These are phyloP conservation scores for Drosophila albomicans DNA, from an alignment of 1,140 invertebrate species.

Conservation along the genomic window DNA sequence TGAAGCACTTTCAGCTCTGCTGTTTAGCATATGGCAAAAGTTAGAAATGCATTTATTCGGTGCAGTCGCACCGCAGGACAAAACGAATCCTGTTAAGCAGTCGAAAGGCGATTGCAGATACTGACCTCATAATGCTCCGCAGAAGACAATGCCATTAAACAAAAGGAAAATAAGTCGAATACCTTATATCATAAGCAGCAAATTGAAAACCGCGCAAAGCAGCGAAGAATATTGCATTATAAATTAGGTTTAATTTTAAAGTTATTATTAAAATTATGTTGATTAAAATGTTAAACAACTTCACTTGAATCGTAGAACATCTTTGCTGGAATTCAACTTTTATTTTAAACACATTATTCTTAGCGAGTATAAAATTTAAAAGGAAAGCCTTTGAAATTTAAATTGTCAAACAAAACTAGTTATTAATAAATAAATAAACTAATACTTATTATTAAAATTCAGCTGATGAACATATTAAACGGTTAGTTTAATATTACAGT, in stretches of 20 bases:
- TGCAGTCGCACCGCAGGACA: slow-evolving; percentile 6
- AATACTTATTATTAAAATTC: too few species aligned
- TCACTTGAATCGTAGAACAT: too few species aligned
- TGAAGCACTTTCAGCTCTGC: neutral
- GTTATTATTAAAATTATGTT: too few species aligned
- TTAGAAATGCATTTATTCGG: slow-evolving; percentile 42
- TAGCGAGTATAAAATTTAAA: too few species aligned
- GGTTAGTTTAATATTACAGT: too few species aligned
- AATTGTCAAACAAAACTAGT: too few species aligned
- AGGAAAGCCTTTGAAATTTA: too few species aligned
- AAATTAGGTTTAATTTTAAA: neutral
- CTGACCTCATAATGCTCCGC: slow-evolving; percentile 13
- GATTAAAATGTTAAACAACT: too few species aligned
- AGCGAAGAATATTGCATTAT: neutral
- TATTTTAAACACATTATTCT: too few species aligned
- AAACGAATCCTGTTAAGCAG: slow-evolving; percentile 6
- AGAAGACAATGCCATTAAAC: neutral
- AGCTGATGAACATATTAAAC: too few species aligned
- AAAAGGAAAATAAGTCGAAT: slow-evolving; percentile 2
- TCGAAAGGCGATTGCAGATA: slow-evolving; percentile 6
- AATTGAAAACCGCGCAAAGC: neutral
- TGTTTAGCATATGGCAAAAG: slow-evolving; percentile 48
- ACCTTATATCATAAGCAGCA: neutral
- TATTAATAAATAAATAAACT: too few species aligned
- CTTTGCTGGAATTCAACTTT: too few species aligned